Evolutionary conservation across 2,888 invertebrate genomes (phyloP), one percentile per base, ranked within the genome.

Genomic region (Halictus ligatus): DNA sequence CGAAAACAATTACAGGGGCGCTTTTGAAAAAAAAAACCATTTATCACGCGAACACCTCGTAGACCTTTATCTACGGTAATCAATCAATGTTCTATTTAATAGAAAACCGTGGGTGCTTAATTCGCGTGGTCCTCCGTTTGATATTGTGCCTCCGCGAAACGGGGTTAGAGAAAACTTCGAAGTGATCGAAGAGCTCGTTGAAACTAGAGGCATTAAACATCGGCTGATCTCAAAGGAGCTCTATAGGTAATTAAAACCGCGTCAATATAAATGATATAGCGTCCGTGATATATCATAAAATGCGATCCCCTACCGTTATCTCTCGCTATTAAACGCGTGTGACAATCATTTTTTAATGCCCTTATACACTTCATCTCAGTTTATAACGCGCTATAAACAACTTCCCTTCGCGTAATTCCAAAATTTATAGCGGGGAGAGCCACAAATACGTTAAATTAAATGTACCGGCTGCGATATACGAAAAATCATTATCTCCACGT

Each of bases 71-170:
- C 89, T 89, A 64, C 67, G 69, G 82, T 87, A 87, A 92, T 92
- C 92, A 90, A 92, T 92, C 92, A 92, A 92, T 92, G 91, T 90
- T 92, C 84, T 84, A 75, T 91, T 92, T 92, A 92, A 92, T 90
- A 90, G 92, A 92, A 93, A 92, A 89, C 91, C 88, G 91, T 90
- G 78, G 78, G 2, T 86, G 84, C 85, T 89, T 89, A 89, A 91
- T 91, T 89, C 85, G 81, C 80, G 81, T 75, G 88, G 83, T 82
- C 84, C 74, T 88, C 82, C 64, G 64, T 78, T 75, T 35, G 78
- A 78, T 83, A 46, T 73, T 74, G 79, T 64, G 50, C 64, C 15
- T 18, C 35, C 46, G 67, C 75, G 35, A n/a, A 35, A 21, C 15
- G 43, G 29, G 67, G 54, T 40, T 74, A 8, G 46, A 18, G 54